Conservation (phyloP, 2,113 vertebrate genomes). For the Dolichallabes microphthalmus region DNA sequence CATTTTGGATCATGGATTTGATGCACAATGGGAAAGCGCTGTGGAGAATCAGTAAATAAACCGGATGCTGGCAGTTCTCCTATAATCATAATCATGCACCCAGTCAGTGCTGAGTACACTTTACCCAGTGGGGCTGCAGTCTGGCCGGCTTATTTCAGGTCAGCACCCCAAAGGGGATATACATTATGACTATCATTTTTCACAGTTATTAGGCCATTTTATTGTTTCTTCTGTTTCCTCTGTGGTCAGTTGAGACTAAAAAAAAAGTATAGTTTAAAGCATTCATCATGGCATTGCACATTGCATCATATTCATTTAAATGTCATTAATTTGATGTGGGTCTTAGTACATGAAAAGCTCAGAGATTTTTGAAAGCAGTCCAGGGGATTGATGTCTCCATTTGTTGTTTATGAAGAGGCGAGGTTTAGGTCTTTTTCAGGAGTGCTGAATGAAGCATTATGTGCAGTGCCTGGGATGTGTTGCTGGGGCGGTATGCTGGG, state of each 20-base stretch:
- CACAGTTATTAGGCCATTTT: conserved; percentile 41
- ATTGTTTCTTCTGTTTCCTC: conserved; percentile 37
- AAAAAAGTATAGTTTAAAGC: conserved; percentile 20
- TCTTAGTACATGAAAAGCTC: conserved; percentile 35
- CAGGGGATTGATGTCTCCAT: conserved; percentile 52
- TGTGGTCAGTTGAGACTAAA: not conserved
- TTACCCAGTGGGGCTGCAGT: conserved; percentile 40
- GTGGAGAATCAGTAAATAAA: conserved; percentile 54
- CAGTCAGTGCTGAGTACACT: conserved; percentile 27
- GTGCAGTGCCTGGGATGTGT: conserved; percentile 64
- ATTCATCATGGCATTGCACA: conserved; percentile 1
- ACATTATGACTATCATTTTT: conserved; percentile 37
- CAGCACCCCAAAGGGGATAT: conserved; percentile 32
- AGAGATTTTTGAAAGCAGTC: conserved; percentile 40
- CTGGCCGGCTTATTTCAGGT: conserved; percentile 36
- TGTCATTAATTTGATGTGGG: conserved; percentile 47
- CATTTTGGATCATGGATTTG: conserved; percentile 50
- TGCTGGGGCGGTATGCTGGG: conserved; percentile 62
- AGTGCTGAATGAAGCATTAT: conserved; percentile 56
- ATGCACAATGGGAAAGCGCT: conserved; percentile 43
- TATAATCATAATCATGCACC: conserved; percentile 52
- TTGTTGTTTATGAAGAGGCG: conserved; percentile 42
- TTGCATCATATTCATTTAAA: conserved; percentile 40
- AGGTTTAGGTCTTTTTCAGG: conserved; percentile 48
- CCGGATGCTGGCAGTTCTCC: conserved; percentile 47